These are phyloP conservation scores for Amphibalanus amphitrite DNA, from an alignment of 1,140 invertebrate species.

Conservation along the genomic window DNA sequence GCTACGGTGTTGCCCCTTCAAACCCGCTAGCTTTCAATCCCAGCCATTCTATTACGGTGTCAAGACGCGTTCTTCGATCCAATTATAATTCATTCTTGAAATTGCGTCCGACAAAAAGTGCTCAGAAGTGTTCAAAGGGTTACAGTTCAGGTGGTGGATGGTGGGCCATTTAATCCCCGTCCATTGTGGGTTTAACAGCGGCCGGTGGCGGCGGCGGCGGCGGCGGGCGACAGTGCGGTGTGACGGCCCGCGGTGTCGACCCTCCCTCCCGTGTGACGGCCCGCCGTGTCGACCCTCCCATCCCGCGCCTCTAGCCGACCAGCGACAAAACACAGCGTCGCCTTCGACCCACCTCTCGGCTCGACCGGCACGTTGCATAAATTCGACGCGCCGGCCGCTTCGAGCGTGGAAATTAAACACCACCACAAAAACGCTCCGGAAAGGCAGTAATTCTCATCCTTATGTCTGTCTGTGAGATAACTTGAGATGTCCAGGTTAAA, in stretches of 20 bases:
- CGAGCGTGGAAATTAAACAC: not conserved
- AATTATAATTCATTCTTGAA: constrained; percentile 2
- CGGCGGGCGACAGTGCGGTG: not conserved
- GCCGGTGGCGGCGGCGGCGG: too few species aligned
- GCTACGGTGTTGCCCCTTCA: not conserved
- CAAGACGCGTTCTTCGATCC: not conserved
- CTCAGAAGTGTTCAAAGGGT: constrained; percentile 1
- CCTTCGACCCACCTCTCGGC: not conserved
- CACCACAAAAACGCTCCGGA: not conserved
- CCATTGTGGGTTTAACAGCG: not conserved
- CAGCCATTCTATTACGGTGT: not conserved
- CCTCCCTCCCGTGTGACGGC: not conserved
- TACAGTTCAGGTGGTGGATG: not conserved
- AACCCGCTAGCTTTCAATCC: not conserved
- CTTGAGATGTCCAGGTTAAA: not conserved
- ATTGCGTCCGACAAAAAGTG: not conserved
- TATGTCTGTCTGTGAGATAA: constrained; percentile 1
- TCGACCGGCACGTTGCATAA: not conserved
- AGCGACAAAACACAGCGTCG: not conserved
- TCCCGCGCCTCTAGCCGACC: too few species aligned
- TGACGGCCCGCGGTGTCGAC: not conserved
- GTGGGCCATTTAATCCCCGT: not conserved
- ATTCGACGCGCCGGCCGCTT: not conserved
- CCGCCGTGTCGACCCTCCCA: too few species aligned
- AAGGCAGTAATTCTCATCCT: not conserved